phyloP scores from a whole-genome alignment of 2,113 vertebrate species.

The Chionomys nivalis region DNA sequence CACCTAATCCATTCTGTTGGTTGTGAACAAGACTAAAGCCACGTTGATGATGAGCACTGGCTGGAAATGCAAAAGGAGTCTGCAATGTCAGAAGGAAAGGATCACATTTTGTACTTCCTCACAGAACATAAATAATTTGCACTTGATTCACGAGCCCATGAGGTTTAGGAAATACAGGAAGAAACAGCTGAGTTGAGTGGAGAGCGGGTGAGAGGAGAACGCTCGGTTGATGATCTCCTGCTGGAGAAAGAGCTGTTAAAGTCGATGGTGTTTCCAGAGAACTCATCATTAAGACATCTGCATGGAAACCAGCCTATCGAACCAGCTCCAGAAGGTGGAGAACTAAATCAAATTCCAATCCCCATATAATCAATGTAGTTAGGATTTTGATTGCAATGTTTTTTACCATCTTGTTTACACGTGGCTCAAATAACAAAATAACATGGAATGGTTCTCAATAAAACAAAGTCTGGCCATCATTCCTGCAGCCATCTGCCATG shows the following conservation, averaged over 20 bases:
- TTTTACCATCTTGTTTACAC: constrained; percentile 28
- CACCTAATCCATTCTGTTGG: constrained; percentile 53
- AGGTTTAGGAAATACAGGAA: neutral
- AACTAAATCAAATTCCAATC: neutral
- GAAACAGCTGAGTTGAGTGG: neutral
- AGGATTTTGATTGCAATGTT: neutral
- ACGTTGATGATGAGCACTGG: neutral
- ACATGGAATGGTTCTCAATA: neutral
- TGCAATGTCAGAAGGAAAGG: neutral
- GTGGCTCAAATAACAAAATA: neutral
- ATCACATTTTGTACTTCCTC: constrained; percentile 64
- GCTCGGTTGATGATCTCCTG: neutral
- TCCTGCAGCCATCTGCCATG: neutral
- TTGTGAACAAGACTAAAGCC: constrained; percentile 24
- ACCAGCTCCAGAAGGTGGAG: neutral
- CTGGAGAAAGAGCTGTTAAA: constrained; percentile 32
- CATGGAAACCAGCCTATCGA: neutral
- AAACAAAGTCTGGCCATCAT: neutral
- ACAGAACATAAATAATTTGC: constrained; percentile 63
- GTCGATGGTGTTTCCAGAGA: constrained; percentile 23
- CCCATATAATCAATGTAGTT: neutral
- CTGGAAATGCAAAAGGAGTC: constrained; percentile 7
- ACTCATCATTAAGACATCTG: neutral
- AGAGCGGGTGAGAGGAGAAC: neutral
- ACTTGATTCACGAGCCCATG: constrained; percentile 4